phyloP scores from a whole-genome alignment of 2,797 vertebrate species.

The Pteropus rufus region DNA sequence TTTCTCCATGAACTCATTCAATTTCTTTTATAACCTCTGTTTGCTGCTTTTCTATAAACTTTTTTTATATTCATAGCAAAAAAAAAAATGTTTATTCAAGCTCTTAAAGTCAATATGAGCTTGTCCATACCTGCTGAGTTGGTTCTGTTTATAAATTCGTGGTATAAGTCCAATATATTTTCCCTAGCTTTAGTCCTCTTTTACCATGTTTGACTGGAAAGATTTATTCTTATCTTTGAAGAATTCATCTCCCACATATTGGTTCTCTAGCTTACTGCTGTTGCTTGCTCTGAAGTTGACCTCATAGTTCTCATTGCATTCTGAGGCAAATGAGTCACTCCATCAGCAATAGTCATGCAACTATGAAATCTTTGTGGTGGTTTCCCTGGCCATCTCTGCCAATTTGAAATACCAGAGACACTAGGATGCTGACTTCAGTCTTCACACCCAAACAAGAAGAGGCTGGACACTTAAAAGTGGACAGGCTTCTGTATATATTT shows the following conservation, averaged over 20 bases:
- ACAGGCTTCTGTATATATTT: not conserved
- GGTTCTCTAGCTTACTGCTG: not conserved
- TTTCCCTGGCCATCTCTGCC: not conserved
- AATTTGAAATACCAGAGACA: conserved; percentile 47
- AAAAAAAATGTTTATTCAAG: not conserved
- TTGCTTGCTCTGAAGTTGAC: conserved; percentile 7
- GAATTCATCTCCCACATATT: not conserved
- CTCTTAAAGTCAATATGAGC: not conserved
- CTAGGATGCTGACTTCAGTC: not conserved
- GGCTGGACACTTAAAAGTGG: not conserved
- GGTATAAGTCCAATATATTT: not conserved
- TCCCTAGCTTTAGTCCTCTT: not conserved
- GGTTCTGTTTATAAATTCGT: not conserved
- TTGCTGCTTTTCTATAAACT: not conserved
- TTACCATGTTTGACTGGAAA: not conserved
- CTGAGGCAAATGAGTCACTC: conserved; percentile 54
- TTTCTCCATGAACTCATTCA: not conserved
- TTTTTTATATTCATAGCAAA: not conserved
- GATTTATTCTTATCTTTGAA: not conserved
- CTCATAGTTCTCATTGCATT: conserved; percentile 44
- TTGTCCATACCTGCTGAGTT: not conserved
- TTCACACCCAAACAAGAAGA: not conserved
- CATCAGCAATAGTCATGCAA: not conserved
- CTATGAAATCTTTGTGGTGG: not conserved
- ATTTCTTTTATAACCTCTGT: not conserved